These are phyloP conservation scores for Cebus imitator DNA, from an alignment of 2,113 vertebrate genomes.

Conservation along the genomic window DNA sequence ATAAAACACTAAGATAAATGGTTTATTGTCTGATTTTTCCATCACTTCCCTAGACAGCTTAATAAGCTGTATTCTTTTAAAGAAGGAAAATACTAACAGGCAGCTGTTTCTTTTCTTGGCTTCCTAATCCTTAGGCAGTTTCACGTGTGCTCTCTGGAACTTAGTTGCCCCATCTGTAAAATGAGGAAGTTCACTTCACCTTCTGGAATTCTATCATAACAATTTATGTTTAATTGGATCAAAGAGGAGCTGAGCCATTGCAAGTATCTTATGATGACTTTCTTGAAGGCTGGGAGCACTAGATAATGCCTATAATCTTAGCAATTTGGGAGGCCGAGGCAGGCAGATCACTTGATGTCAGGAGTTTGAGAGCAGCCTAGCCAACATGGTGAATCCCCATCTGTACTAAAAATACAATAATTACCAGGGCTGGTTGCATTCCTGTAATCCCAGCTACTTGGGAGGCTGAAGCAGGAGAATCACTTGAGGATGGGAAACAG, in stretches of 20 bases:
- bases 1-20: not conserved
- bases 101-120: not conserved
- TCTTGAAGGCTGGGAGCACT: not conserved
- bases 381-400: too few species aligned
- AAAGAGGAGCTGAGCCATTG: not conserved
- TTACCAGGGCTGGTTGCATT: fast-evolving
- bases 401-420: too few species aligned
- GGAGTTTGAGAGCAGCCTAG: too few species aligned
- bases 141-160: not conserved
- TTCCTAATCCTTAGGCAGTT: not conserved
- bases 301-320: too few species aligned
- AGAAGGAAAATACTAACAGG: not conserved
- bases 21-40: not conserved
- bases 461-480: too few species aligned
- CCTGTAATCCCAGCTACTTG: too few species aligned
- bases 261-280: not conserved
- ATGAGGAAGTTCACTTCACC: not conserved
- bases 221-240: not conserved
- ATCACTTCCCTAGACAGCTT: not conserved
- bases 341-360: too few species aligned
- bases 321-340: too few species aligned
- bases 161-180: not conserved
- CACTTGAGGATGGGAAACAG: too few species aligned
- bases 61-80: not conserved
- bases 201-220: not conserved